Conservation (phyloP, 2,888 invertebrate genomes). For the Harpalus rubripes region DNA sequence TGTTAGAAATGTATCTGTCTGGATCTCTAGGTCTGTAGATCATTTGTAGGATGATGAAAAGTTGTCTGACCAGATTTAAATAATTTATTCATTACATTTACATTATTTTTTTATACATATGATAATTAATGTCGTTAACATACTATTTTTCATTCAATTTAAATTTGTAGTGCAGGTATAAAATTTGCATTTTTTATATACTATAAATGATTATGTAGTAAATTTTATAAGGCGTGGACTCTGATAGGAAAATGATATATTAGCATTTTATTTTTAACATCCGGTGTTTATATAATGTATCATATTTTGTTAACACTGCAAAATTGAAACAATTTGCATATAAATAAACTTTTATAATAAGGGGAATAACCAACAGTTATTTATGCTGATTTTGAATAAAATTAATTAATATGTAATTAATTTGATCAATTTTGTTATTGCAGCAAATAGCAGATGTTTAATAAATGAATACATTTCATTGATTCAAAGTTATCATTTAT, state of each 20-base stretch:
- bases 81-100: slow-evolving; percentile 35
- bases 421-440: too few relatives aligned
- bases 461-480: too few relatives aligned
- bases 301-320: not conserved
- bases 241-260: not conserved
- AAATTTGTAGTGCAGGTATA: not conserved
- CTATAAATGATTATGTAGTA: too few relatives aligned
- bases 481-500: too few relatives aligned
- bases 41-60: slow-evolving; percentile 17
- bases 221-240: not conserved
- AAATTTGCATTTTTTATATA: not conserved
- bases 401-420: too few relatives aligned
- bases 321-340: not conserved
- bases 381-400: not conserved
- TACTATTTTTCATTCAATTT: slow-evolving; percentile 27
- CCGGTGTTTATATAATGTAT: not conserved
- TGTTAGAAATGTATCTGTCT: not conserved
- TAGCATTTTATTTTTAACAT: not conserved
- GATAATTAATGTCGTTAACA: too few relatives aligned
- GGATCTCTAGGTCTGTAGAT: not conserved
- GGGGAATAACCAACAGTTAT: too few relatives aligned
- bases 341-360: not conserved
- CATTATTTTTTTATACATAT: too few relatives aligned
- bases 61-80: slow-evolving; percentile 27
- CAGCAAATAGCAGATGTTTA: too few relatives aligned